phyloP scores from a whole-genome alignment of 2,113 vertebrate species.

The Cheirogaleus medius region DNA sequence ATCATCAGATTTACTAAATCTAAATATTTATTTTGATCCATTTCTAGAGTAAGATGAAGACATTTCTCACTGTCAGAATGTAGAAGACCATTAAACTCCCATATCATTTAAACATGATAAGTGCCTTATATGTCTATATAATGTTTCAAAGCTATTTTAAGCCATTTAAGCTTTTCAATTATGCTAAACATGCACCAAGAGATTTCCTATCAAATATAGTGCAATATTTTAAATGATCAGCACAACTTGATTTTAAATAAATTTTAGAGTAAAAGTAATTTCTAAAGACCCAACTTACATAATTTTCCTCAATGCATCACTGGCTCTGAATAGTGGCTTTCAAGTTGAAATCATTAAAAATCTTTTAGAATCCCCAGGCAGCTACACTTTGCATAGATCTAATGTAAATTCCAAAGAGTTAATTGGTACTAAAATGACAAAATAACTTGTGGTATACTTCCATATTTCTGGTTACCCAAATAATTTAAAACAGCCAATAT shows the following conservation, averaged over 20 bases:
- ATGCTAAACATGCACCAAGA: constrained; percentile 83
- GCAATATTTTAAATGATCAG: constrained; percentile 82
- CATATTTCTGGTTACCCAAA: not conserved
- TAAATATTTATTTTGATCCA: constrained; percentile 64
- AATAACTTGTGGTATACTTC: not conserved
- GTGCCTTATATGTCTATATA: constrained; percentile 78
- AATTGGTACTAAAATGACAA: constrained; percentile 14
- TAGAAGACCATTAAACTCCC: constrained; percentile 81
- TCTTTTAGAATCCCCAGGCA: constrained; percentile 11
- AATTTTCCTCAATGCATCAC: constrained; percentile 74
- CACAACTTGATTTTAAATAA: constrained; percentile 83
- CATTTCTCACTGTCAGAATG: constrained; percentile 79
- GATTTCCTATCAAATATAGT: constrained; percentile 83
- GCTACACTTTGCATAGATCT: constrained; percentile 28
- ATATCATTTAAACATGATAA: constrained; percentile 84
- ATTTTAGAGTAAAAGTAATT: constrained; percentile 77
- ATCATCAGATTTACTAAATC: constrained; percentile 60
- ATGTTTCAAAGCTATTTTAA: constrained; percentile 86
- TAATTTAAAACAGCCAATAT: not conserved
- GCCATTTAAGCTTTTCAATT: constrained; percentile 86
- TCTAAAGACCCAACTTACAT: constrained; percentile 64
- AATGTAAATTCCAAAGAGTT: constrained; percentile 44
- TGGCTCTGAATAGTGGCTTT: constrained; percentile 72
- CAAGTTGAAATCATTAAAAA: constrained; percentile 58
- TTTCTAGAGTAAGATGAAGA: constrained; percentile 67